These are phyloP conservation scores for Gallinago undulata DNA, from an alignment of 2,113 vertebrate genomes.

Conservation along the genomic window DNA sequence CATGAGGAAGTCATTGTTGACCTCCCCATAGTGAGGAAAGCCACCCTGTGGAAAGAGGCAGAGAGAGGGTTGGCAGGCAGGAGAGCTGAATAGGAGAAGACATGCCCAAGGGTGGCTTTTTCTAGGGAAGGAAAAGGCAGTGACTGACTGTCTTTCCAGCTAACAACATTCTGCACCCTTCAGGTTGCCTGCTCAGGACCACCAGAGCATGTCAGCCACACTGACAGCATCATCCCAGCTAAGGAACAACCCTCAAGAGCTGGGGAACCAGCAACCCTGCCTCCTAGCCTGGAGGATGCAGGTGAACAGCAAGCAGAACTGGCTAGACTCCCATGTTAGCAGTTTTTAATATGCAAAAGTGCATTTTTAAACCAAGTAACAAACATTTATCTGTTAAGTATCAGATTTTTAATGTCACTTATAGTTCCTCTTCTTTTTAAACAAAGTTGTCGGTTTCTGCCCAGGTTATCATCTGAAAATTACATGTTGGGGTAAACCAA, in stretches of 20 bases:
- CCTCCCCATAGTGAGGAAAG: conserved; percentile 81
- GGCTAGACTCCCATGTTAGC: background rate
- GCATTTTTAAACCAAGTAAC: background rate
- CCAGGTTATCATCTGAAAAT: background rate
- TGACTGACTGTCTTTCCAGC: background rate
- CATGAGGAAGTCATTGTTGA: conserved; percentile 84
- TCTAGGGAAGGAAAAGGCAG: background rate
- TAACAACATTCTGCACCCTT: background rate
- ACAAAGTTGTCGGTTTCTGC: background rate
- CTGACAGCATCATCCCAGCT: background rate
- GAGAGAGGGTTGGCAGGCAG: background rate
- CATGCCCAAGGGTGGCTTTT: background rate
- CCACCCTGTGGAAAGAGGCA: conserved; percentile 71
- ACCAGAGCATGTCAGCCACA: background rate
- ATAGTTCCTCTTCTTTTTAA: background rate
- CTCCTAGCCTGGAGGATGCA: background rate
- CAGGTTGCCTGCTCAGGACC: background rate
- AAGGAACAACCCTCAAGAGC: background rate
- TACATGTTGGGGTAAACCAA: background rate
- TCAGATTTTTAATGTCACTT: background rate
- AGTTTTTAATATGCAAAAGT: background rate
- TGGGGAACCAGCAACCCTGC: background rate
- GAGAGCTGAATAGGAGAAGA: background rate
- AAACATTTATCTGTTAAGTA: background rate
- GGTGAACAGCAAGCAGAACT: background rate